Percentiles rank a stretch among this genome's conserved stretches.
phyloP scores from a whole-genome alignment of 2,113 vertebrate genomes.

The Laticauda laticaudata region DNA sequence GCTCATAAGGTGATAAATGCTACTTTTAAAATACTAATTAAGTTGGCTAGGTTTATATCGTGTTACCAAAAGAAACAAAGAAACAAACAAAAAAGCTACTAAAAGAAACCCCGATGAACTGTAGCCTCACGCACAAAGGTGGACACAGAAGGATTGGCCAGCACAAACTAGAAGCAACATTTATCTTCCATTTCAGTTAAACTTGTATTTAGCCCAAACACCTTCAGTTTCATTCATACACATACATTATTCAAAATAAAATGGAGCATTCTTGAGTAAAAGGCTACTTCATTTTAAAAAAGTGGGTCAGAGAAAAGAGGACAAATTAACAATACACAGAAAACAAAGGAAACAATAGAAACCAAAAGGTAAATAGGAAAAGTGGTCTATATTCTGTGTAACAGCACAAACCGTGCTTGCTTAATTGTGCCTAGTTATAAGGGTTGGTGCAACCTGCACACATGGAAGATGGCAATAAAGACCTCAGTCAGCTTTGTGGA shows the following conservation, averaged over 20 bases:
- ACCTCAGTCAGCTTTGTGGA: conserved; percentile 89
- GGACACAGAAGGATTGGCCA: conserved; percentile 68
- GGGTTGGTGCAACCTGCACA: conserved; percentile 86
- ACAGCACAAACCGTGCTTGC: conserved; percentile 83
- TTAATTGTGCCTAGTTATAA: conserved; percentile 86
- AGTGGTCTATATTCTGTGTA: conserved; percentile 84
- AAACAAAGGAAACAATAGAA: conserved; percentile 68
- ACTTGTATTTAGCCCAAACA: conserved; percentile 78
- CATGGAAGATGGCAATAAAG: conserved; percentile 86
- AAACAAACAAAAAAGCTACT: background rate
- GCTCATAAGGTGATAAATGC: conserved; percentile 76
- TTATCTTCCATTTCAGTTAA: conserved; percentile 75
- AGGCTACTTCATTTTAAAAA: conserved; percentile 73
- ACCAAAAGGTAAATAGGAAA: conserved; percentile 71
- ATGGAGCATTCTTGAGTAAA: conserved; percentile 76
- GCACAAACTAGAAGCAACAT: conserved; percentile 76
- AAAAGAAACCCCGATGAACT: conserved; percentile 64
- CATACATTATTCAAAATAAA: conserved; percentile 79
- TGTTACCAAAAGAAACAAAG: conserved; percentile 62
- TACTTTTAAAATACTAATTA: conserved; percentile 73
- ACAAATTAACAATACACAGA: conserved; percentile 75
- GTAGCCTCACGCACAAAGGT: conserved; percentile 73
- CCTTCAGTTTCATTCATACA: conserved; percentile 79
- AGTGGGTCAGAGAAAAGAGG: conserved; percentile 34
- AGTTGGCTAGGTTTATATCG: conserved; percentile 78